A percentile compares a stretch with the other conserved stretches of the same genome.
Conservation (phyloP, 2,113 vertebrate species). For the Thoracochromis brauschi region DNA sequence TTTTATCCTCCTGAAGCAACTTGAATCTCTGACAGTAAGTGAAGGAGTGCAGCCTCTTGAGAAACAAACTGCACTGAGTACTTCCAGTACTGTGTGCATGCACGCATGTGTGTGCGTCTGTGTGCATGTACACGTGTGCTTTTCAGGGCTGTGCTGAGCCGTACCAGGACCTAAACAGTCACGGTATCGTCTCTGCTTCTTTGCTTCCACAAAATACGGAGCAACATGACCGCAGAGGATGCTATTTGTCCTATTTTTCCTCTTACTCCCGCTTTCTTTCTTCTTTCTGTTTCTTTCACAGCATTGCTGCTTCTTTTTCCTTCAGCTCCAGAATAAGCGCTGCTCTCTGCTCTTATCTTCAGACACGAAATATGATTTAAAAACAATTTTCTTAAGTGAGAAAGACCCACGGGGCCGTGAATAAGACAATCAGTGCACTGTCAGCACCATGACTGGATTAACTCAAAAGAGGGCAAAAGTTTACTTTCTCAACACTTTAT, state of each 20-base stretch:
- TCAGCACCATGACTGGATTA: not conserved
- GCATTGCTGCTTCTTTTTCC: not conserved
- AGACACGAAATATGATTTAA: not conserved
- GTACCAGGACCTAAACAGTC: conserved; percentile 60
- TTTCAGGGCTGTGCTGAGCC: conserved; percentile 28
- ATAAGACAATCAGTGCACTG: not conserved
- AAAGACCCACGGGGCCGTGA: not conserved
- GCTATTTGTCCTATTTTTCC: not conserved
- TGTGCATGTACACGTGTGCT: not conserved
- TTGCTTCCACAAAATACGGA: not conserved
- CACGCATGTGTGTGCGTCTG: not conserved
- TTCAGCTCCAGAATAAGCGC: not conserved
- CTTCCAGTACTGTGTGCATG: not conserved
- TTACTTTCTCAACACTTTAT: not conserved
- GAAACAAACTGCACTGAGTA: conserved; percentile 4
- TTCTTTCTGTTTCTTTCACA: not conserved
- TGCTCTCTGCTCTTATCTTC: not conserved
- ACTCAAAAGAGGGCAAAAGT: not conserved
- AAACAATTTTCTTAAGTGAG: not conserved
- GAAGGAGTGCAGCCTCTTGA: conserved; percentile 50
- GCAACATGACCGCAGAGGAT: conserved; percentile 13
- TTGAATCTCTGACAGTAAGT: conserved; percentile 12
- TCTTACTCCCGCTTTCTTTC: not conserved
- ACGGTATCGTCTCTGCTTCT: conserved; percentile 13
- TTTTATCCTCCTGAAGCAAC: conserved; percentile 5